Percentiles rank a stretch among this genome's conserved stretches.
Evolutionary conservation across 2,797 vertebrate species (phyloP).

Genomic region (Falco novaeseelandiae): DNA sequence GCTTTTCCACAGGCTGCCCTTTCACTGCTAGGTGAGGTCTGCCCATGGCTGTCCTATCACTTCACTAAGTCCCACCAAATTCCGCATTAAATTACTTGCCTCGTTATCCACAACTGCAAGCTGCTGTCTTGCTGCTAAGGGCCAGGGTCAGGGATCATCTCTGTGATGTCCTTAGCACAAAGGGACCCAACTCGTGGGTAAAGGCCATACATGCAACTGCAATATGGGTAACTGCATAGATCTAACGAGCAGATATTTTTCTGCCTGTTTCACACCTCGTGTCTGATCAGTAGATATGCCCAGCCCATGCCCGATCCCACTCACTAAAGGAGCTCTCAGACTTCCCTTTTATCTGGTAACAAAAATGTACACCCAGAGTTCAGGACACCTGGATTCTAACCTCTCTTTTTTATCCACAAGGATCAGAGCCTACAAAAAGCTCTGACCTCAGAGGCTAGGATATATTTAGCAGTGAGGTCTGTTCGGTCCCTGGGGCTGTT

Average conservation of each 20-base stretch:
- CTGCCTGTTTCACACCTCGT: background rate
- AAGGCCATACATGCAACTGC: background rate
- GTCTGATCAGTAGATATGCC: background rate
- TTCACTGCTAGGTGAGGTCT: background rate
- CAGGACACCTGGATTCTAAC: background rate
- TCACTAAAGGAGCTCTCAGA: background rate
- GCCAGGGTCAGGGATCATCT: background rate
- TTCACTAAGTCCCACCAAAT: background rate
- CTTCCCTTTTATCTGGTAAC: background rate
- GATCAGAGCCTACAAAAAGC: background rate
- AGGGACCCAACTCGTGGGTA: background rate
- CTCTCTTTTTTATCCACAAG: background rate
- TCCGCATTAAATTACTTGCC: background rate
- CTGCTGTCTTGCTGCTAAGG: background rate
- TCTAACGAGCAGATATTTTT: background rate
- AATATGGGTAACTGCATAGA: fast-evolving
- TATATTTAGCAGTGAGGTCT: background rate
- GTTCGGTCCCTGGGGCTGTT: background rate
- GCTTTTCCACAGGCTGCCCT: background rate
- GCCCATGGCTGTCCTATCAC: background rate
- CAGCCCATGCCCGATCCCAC: background rate
- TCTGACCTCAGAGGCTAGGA: background rate
- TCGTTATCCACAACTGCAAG: background rate
- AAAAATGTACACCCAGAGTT: background rate
- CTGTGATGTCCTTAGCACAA: background rate